Base-by-base conservation (phyloP, 1,140 invertebrate genomes). In the Bombus balteatus region DNA sequence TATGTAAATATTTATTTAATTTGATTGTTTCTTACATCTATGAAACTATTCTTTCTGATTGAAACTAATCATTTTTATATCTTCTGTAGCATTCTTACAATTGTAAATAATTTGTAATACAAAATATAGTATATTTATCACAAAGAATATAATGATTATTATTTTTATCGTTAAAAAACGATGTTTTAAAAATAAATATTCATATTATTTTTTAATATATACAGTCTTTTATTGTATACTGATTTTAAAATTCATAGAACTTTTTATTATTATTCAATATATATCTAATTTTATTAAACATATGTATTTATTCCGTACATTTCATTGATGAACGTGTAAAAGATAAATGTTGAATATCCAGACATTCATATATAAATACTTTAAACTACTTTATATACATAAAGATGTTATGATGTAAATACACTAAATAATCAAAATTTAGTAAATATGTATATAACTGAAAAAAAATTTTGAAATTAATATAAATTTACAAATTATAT, bases 71-170 rank as follows among this genome's bases (percentile, higher is more conserved):
- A 75, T 53, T 75, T 75, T 57, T 75, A 32, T 37, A 72, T 43
- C 37, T 25, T 8, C 62, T 59, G 41, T 70, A 79, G 9, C 53
- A 53, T 13, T 15, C 18, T 71, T 72, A 65, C 1, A 84, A 71
- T 47, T 74, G 43, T 81, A 80, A 39, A 85, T 81, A 53, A 32
- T 74, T 85, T 41, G 0, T 73, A 43, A 80, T 81, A 81, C 57
- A 81, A 85, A 85, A 85, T 85, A 85, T 65, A 57, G 12, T 85
- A 79, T 73, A 85, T 80, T 79, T 79, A 72, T 84, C 10, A 79
- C 3, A 10, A 72, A 78, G 22, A 9, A 57, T 39, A 71, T 43
- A 84, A 28, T 78, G 13, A 8, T 73, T 41, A 28, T 62, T 62
- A 37, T 47, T 72, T 34, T 57, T 37, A 37, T 66, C 15, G 2